Evolutionary conservation across 2,888 invertebrate species (phyloP), one percentile per base, ranked within the genome.

Genomic region (Lepas anatifera): DNA sequence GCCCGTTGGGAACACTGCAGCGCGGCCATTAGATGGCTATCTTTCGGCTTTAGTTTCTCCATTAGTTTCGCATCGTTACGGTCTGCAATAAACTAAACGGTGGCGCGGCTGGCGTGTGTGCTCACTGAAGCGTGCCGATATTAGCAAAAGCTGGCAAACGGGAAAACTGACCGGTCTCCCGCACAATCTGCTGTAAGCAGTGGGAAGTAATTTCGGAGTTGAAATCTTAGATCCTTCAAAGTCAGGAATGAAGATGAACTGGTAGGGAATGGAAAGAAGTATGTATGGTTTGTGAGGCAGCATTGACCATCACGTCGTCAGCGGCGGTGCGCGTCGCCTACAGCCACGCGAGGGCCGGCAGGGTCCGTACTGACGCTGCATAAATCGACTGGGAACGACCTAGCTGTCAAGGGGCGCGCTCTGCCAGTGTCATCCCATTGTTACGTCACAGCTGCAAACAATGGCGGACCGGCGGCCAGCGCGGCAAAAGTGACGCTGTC

Each of bases 21-120:
- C 29, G 11, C 35, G 13, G 3, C 32, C 58, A 58, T 58, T 18
- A 32, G 58, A 58, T 58, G 22, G 16, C 58, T 58, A 58, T 58
- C 58, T 18, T 35, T 58, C 35, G 6, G 58, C 22, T 18, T 32
- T 32, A 32, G 32, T 58, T 58, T 35, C 35, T 35, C 22, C 58
- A 58, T 58, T 58, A 58, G 58, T 58, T 58, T 58, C 58, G 58
- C 58, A 32, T 58, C 58, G 58, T 58, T 58, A 58, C 58, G 35
- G 58, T 35, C 35, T 58, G 58, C 58, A 58, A 58, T 58, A 58
- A 58, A 58, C 58, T 58, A 58, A 58, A 58, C 58, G 32, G 22
- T 4, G n/a, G n/a, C n/a, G n/a, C n/a, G n/a, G n/a, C n/a, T n/a
- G n/a, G n/a, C n/a, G n/a, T n/a, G n/a, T n/a, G n/a, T n/a, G n/a